Base-by-base conservation (phyloP, 2,113 vertebrate genomes). In the Hucho hucho region DNA sequence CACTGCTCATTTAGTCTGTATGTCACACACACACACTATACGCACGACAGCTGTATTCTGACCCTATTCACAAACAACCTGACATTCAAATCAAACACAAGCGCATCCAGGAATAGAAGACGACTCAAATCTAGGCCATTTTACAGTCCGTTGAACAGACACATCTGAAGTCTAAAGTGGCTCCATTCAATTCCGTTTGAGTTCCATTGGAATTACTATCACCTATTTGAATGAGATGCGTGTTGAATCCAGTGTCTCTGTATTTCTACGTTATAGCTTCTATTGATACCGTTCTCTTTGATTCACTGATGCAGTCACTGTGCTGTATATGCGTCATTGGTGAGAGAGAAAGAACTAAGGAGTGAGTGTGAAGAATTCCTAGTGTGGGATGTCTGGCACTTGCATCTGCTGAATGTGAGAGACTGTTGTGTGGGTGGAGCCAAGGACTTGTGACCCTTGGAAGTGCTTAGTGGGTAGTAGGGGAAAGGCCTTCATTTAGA, bases 1-100 rank as follows among this genome's bases (percentile, higher is more conserved):
- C 59, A 64, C 24, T 3, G 53, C 73, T 84, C 70, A 74, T 73
- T 74, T 66, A 78, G 64, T 83, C 66, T 86, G 73, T 83, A 80
- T 87, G 84, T 82, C 81, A 81, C 47, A 49, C 13, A 29, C 29
- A 29, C 29, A 29, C 29, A 29, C 29, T 18, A 5, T 18, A 53
- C 16, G 59, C n/a, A 22, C 9, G 69, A 73, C 72, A 70, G 56
- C 70, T 78, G 61, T 76, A 73, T 79, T 69, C 69, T 75, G 74
- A 47, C 65, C 70, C 53, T 64, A 58, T 68, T 69, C 76, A 56
- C 71, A 78, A 82, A 70, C 69, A 81, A 76, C 43, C 65, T 75
- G 76, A 75, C 70, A 65, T 76, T 70, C 73, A 81, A 61, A 73
- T 78, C 59, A 77, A 70, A 81, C 18, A 71, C 26, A 29, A 29